Conservation (phyloP, 2,113 vertebrate species). For the Mormyrus lacerda region DNA sequence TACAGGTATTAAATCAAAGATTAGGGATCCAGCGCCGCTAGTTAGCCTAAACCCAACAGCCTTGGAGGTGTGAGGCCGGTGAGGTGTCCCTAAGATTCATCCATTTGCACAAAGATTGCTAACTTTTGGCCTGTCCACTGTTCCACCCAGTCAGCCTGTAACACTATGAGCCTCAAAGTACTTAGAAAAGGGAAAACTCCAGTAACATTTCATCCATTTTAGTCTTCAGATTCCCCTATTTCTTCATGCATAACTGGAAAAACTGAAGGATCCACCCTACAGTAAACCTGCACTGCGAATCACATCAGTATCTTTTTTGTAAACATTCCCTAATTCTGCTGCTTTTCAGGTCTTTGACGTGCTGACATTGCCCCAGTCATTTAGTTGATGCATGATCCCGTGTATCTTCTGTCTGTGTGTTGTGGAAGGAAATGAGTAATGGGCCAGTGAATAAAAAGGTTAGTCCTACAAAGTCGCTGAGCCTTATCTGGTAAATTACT, state of each 20-base stretch:
- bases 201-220: not conserved
- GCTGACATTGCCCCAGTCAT: not conserved
- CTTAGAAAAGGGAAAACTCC: not conserved
- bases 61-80: not conserved
- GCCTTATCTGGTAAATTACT: not conserved
- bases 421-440: not conserved
- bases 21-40: not conserved
- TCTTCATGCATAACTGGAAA: not conserved
- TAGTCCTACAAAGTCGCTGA: not conserved
- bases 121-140: not conserved
- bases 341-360: not conserved
- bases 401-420: not conserved
- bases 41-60: not conserved
- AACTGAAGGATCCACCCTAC: not conserved
- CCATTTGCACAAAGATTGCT: not conserved
- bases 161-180: not conserved
- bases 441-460: not conserved
- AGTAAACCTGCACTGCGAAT: not conserved
- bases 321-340: not conserved
- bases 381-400: not conserved
- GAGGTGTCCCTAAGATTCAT: not conserved
- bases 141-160: not conserved
- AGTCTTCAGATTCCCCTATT: not conserved
- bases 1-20: not conserved
- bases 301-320: not conserved